Percentiles rank a stretch among this genome's conserved stretches.
Conservation (phyloP, 2,797 vertebrate genomes). For the Melanotaenia pygmaea region DNA sequence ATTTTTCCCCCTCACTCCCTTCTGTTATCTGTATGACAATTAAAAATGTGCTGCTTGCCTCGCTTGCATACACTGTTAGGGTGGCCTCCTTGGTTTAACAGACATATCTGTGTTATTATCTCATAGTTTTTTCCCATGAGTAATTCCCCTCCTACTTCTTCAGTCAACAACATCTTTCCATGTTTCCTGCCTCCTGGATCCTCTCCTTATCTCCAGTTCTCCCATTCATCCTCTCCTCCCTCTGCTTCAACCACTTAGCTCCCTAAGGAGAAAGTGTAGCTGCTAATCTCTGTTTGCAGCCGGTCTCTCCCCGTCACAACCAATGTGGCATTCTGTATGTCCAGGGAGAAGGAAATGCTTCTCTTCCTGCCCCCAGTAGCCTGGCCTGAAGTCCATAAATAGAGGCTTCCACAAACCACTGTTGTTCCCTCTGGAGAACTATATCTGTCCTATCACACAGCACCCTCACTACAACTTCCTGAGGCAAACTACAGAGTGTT, state of each 20-base stretch:
- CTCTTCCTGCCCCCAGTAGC: slow-evolving; percentile 72
- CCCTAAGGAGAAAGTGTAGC: slow-evolving; percentile 57
- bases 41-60: too few relatives aligned
- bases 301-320: slow-evolving; percentile 45
- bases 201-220: slow-evolving; percentile 39
- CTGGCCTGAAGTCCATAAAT: slow-evolving; percentile 67
- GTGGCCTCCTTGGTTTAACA: too few relatives aligned
- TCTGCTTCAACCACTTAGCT: neutral
- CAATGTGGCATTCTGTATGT: slow-evolving; percentile 61
- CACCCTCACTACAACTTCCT: slow-evolving; percentile 70
- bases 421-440: slow-evolving; percentile 51
- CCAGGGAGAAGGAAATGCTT: slow-evolving; percentile 75
- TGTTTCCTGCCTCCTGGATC: slow-evolving; percentile 41
- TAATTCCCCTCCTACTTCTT: slow-evolving; percentile 3
- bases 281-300: slow-evolving; percentile 75
- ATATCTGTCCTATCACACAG: slow-evolving; percentile 65
- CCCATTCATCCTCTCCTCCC: slow-evolving; percentile 18
- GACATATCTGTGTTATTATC: neutral
- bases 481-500: slow-evolving; percentile 52
- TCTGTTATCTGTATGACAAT: too few relatives aligned
- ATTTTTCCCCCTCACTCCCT: too few relatives aligned
- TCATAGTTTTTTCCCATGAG: neutral
- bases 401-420: slow-evolving; percentile 63
- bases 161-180: slow-evolving; percentile 19
- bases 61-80: too few relatives aligned